These are phyloP conservation scores for Pollenia griseotomentosa DNA, from an alignment of 2,888 invertebrate species.

Conservation along the genomic window DNA sequence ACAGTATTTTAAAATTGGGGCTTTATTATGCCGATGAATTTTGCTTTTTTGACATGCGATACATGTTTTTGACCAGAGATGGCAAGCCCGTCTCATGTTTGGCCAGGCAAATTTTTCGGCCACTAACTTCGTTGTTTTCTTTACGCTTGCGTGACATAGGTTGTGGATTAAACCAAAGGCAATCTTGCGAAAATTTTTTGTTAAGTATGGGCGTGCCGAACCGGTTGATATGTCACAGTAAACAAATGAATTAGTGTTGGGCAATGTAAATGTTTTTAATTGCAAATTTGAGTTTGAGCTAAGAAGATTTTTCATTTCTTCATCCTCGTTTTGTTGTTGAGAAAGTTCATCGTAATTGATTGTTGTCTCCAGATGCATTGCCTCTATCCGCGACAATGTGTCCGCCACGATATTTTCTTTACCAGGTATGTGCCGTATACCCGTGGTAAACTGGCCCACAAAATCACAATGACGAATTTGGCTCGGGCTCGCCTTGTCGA, in stretches of 20 bases:
- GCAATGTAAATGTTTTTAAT: constrained; percentile 6
- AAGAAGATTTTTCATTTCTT: not conserved
- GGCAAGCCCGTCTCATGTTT: constrained; percentile 31
- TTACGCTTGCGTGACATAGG: constrained; percentile 53
- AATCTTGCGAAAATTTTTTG: constrained; percentile 25
- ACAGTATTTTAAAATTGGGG: not conserved
- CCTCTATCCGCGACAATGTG: not conserved
- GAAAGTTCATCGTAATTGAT: too few relatives aligned
- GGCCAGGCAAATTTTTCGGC: constrained; percentile 61
- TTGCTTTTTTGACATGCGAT: constrained; percentile 50
- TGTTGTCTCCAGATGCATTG: not conserved
- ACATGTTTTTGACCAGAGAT: constrained; percentile 3
- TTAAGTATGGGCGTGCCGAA: constrained; percentile 41
- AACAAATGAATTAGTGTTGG: not conserved
- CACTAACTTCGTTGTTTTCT: constrained; percentile 28
- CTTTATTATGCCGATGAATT: constrained; percentile 38
- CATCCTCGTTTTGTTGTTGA: too few relatives aligned
- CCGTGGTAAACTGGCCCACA: not conserved
- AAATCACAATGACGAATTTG: constrained; percentile 37
- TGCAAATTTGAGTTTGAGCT: constrained; percentile 8
- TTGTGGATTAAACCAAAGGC: constrained; percentile 35
- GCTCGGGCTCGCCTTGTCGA: constrained; percentile 72
- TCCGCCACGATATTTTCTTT: not conserved
- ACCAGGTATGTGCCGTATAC: not conserved
- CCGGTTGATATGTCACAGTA: constrained; percentile 32